Conservation (phyloP, 2,888 invertebrate genomes). For the Xestobium rufovillosum region DNA sequence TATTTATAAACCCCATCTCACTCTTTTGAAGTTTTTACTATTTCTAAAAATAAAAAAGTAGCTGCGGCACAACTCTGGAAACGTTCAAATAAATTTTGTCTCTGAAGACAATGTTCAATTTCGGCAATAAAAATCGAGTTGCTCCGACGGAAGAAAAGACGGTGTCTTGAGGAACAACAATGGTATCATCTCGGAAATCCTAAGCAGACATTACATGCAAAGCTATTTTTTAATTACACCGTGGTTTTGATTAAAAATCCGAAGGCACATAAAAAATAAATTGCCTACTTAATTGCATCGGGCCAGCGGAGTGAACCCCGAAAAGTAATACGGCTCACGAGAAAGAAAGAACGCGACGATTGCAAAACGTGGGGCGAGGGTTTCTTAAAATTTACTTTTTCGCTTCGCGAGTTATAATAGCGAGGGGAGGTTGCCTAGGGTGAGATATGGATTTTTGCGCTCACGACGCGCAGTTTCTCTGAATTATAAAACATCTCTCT, state of each 20-base stretch:
- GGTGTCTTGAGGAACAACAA: no score
- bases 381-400: slow-evolving; percentile 45
- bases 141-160: no score
- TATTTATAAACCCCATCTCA: no score
- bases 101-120: no score
- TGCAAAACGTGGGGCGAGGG: slow-evolving; percentile 38
- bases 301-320: slow-evolving; percentile 18
- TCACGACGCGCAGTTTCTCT: slow-evolving; percentile 42
- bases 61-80: no score
- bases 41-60: no score
- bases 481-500: slow-evolving; percentile 43
- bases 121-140: no score
- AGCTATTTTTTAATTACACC: slow-evolving; percentile 36
- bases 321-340: slow-evolving; percentile 23
- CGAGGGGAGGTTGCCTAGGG: slow-evolving; percentile 35
- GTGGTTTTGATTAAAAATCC: slow-evolving; percentile 44
- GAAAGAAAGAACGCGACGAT: slow-evolving; percentile 33
- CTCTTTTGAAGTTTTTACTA: no score
- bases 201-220: slow-evolving; percentile 18
- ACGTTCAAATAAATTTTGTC: no score
- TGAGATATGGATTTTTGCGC: slow-evolving; percentile 46
- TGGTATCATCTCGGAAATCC: no score
- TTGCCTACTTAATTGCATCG: slow-evolving; percentile 42
- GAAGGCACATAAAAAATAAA: slow-evolving; percentile 43
- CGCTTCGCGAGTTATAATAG: slow-evolving; percentile 46